Evolutionary conservation across 2,888 invertebrate genomes (phyloP).

Genomic region (Tachina fera): DNA sequence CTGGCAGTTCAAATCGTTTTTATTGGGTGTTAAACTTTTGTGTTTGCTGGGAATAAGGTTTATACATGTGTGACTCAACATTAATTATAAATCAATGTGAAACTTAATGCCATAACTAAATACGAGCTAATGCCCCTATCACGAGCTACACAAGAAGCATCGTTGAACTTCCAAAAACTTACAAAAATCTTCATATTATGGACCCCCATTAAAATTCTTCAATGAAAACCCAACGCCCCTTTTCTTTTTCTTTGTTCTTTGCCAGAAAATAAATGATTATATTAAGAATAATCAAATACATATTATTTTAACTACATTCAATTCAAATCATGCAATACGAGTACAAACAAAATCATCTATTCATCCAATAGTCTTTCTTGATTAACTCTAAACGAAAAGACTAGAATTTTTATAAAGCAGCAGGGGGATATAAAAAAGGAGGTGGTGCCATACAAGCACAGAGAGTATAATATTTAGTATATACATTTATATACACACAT

Average conservation of each 20-base stretch:
- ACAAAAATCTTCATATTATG: constrained; percentile 1
- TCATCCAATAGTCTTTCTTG: neutral
- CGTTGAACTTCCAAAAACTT: neutral
- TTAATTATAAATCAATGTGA: constrained; percentile 53
- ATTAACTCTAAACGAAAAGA: constrained; percentile 4
- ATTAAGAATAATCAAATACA: constrained; percentile 66
- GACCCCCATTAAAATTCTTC: neutral
- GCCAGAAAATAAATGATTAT: constrained; percentile 41
- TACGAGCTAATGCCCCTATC: constrained; percentile 17
- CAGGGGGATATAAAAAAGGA: neutral
- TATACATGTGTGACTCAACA: constrained; percentile 19
- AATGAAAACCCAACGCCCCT: neutral
- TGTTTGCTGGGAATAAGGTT: neutral
- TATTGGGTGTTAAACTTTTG: too few relatives aligned
- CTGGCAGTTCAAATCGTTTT: too few relatives aligned
- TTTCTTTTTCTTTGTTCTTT: neutral
- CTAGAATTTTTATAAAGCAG: constrained; percentile 33
- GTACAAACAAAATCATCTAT: neutral
- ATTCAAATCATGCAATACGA: constrained; percentile 5
- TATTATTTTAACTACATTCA: constrained; percentile 50
- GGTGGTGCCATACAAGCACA: constrained; percentile 20
- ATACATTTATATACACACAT: neutral
- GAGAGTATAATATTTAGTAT: neutral
- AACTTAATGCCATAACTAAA: constrained; percentile 53
- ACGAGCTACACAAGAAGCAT: neutral